phyloP scores from a whole-genome alignment of 2,113 vertebrate genomes.

The Pimephales promelas region DNA sequence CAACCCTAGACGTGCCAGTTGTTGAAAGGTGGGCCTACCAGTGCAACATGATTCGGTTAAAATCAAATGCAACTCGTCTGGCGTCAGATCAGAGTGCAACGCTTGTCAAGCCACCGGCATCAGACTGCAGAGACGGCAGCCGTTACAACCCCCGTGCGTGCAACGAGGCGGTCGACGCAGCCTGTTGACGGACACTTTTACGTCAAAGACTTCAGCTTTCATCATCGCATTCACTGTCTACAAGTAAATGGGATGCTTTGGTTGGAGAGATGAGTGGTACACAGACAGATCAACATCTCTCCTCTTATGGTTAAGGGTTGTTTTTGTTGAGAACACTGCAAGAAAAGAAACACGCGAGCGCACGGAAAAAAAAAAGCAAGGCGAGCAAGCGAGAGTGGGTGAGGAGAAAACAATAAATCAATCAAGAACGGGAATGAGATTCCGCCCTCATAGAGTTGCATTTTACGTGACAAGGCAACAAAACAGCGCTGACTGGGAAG shows the following conservation, averaged over 20 bases:
- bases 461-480: conserved; percentile 67
- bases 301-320: conserved; percentile 22
- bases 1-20: neutral
- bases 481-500: conserved; percentile 63
- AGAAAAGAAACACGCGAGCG: conserved; percentile 3
- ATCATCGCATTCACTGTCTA: conserved; percentile 73
- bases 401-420: conserved; percentile 66
- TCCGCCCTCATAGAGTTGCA: conserved; percentile 22
- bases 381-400: conserved; percentile 19
- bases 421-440: conserved; percentile 51
- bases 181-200: conserved; percentile 78
- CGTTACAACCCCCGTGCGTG: conserved; percentile 67
- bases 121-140: conserved; percentile 72
- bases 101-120: conserved; percentile 65
- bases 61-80: conserved; percentile 12
- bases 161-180: conserved; percentile 64
- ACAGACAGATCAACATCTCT: conserved; percentile 46
- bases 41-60: conserved; percentile 19
- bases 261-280: conserved; percentile 25
- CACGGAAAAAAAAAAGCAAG: neutral
- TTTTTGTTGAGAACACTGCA: conserved; percentile 21
- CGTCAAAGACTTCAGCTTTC: conserved; percentile 73
- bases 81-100: conserved; percentile 63
- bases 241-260: conserved; percentile 71
- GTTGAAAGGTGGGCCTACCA: conserved; percentile 33